Evolutionary conservation across 1,140 invertebrate genomes (phyloP), one percentile per base, ranked within the genome.

Genomic region (Lepeophtheirus salmonis): DNA sequence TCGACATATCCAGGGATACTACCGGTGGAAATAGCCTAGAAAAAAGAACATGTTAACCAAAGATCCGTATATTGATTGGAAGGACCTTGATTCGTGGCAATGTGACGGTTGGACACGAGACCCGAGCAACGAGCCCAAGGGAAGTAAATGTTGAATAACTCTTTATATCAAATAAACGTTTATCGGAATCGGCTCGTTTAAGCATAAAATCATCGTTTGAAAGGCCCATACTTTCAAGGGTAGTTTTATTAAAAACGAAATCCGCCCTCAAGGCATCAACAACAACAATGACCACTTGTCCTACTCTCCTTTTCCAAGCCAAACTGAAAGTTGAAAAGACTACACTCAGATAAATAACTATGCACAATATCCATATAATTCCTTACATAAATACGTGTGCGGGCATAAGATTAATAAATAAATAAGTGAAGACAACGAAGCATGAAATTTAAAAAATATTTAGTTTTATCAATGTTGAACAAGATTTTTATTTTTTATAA

Each of bases 191-290:
- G 52, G 17, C 10, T 16, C 52, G 13, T n/a, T 54, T 21, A 54
- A 16, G 18, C 23, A 57, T 57, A 25, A 10, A 10, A 16, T 23
- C 55, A 3, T 57, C 26, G 23, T 57, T 14, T 30, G 13, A 21
- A 23, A 41, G 26, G 3, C 26, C 23, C 26, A 25, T 17, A 23
- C 23, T 30, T 10, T 52, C 50, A 20, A 20, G 14, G 3, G 12
- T 18, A 6, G 20, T 6, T 10, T 18, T 16, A 23, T 55, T 20
- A 55, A 61, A 53, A 16, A 61, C 50, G 54, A 61, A 61, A 30
- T 61, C 59, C 13, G 59, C 50, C 22, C 59, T 21, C 10, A 61
- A 23, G 18, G 59, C 59, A 22, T 61, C 59, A n/a, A 61, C 50
- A 10, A 61, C 10, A 61, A 61, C 51, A 16, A 61, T 22, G 14